Evolutionary conservation across 2,797 vertebrate genomes (phyloP).

Genomic region (Girardinus metallicus): DNA sequence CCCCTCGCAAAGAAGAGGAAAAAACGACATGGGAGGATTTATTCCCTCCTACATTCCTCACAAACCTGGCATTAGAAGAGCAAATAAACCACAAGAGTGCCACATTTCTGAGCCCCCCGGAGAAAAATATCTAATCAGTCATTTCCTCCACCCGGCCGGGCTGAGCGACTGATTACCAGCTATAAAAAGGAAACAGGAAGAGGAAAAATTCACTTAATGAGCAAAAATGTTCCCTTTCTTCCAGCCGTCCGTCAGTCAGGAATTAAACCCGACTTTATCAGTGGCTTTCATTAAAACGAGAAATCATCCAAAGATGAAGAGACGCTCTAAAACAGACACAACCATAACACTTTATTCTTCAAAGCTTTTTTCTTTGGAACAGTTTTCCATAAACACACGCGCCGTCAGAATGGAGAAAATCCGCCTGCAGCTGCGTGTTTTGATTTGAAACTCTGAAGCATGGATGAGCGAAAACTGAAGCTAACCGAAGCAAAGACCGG

Average conservation of each 20-base stretch:
- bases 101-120: constrained; percentile 59
- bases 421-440: neutral
- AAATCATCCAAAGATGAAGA: neutral
- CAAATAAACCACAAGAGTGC: constrained; percentile 62
- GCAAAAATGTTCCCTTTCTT: constrained; percentile 12
- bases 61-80: constrained; percentile 64
- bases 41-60: constrained; percentile 59
- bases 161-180: constrained; percentile 48
- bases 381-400: neutral
- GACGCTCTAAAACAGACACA: neutral
- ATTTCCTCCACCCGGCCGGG: constrained; percentile 64
- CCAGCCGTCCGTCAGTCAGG: neutral
- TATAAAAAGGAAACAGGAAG: constrained; percentile 60
- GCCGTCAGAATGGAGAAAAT: neutral
- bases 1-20: constrained; percentile 30
- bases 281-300: neutral
- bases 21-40: neutral
- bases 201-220: constrained; percentile 45
- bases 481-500: neutral
- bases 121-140: constrained; percentile 65
- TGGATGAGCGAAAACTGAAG: neutral
- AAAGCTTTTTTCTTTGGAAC: neutral
- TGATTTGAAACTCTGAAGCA: neutral
- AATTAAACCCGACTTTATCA: neutral
- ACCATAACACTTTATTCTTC: neutral